Conservation (phyloP, 2,113 vertebrate genomes). For the Pedionomus torquatus region DNA sequence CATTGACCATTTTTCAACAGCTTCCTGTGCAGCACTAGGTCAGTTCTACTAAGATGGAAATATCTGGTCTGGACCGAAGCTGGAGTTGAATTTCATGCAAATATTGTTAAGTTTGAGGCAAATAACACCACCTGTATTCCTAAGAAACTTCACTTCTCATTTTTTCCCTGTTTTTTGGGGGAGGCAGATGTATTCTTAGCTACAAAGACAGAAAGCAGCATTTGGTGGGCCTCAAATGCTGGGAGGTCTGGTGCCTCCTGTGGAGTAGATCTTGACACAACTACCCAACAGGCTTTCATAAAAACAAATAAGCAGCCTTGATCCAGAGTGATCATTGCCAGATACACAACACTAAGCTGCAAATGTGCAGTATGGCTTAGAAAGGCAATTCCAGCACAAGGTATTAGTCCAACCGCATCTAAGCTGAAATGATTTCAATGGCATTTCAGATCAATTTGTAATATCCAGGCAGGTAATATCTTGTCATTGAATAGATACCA, state of each 20-base stretch:
- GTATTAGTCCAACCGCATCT: neutral
- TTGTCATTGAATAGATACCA: neutral
- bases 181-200: neutral
- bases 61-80: neutral
- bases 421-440: neutral
- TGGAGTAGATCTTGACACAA: conserved; percentile 14
- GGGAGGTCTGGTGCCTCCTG: conserved; percentile 43
- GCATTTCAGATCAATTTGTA: neutral
- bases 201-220: neutral
- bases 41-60: neutral
- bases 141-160: neutral
- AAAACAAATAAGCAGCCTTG: conserved; percentile 14
- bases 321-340: conserved; percentile 36
- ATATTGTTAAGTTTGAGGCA: neutral
- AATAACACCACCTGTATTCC: neutral
- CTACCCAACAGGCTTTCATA: conserved; percentile 12
- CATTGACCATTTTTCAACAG: neutral
- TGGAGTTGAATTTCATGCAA: neutral
- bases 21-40: neutral
- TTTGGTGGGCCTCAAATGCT: neutral
- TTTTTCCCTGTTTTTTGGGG: neutral
- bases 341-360: neutral
- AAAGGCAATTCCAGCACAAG: neutral
- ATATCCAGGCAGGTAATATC: neutral
- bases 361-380: neutral